Conservation (phyloP, 2,888 invertebrate species). For the Willowsia nigromaculata region DNA sequence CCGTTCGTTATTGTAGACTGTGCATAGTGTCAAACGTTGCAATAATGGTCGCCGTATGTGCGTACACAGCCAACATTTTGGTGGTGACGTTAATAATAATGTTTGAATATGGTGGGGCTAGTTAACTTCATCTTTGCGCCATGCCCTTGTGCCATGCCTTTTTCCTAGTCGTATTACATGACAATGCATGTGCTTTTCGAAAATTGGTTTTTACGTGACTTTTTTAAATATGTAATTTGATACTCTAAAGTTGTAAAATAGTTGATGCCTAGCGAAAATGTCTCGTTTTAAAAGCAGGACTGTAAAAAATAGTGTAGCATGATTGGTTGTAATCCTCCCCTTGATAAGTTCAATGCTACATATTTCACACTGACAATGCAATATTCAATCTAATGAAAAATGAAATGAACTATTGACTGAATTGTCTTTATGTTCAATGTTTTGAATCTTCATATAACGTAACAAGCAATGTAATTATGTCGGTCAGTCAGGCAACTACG, state of each 20-base stretch:
- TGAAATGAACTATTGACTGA: not conserved
- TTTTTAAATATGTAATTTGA: not conserved
- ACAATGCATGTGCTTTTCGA: not conserved
- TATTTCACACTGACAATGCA: not conserved
- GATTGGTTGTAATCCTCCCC: not conserved
- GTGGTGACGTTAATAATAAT: not conserved
- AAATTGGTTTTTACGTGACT: not conserved
- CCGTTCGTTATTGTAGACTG: too few species aligned
- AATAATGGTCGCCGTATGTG: not conserved
- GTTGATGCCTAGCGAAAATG: not conserved
- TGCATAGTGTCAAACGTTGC: not conserved
- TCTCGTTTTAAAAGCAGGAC: not conserved
- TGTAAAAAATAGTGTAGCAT: not conserved
- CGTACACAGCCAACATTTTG: not conserved
- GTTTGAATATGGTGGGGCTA: not conserved
- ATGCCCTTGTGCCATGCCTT: conserved; percentile 4
- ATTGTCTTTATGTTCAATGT: not conserved
- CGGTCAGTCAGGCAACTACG: conserved; percentile 18
- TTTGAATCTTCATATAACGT: not conserved
- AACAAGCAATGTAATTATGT: conserved; percentile 12
- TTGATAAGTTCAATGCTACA: not conserved
- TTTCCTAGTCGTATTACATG: not conserved
- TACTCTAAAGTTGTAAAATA: not conserved
- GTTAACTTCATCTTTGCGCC: not conserved
- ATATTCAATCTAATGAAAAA: not conserved